phyloP scores from a whole-genome alignment of 2,113 vertebrate genomes.

The Tenebrosternarchus preto region DNA sequence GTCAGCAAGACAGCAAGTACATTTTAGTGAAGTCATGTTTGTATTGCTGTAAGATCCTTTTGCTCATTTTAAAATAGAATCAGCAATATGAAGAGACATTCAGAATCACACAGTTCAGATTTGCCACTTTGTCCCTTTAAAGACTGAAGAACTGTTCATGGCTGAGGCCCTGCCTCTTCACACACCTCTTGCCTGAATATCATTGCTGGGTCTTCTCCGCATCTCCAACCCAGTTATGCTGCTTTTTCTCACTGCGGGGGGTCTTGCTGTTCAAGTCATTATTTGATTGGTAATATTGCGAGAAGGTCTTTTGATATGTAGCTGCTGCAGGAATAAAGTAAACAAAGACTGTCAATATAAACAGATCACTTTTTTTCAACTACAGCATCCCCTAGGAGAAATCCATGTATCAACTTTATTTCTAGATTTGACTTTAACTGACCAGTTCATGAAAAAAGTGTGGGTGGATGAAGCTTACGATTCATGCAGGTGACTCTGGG shows the following conservation, averaged over 20 bases:
- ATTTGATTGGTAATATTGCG: constrained; percentile 76
- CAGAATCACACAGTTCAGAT: constrained; percentile 52
- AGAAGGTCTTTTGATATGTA: constrained; percentile 83
- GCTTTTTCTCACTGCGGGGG: constrained; percentile 72
- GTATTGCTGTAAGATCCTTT: background rate
- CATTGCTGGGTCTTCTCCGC: constrained; percentile 80
- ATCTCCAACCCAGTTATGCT: constrained; percentile 79
- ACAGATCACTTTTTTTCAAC: too few relatives aligned
- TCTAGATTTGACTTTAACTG: background rate
- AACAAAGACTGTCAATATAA: background rate
- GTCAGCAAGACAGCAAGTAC: constrained; percentile 22
- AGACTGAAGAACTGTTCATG: constrained; percentile 46
- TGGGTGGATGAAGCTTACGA: constrained; percentile 79
- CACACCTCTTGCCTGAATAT: constrained; percentile 58
- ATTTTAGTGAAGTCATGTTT: constrained; percentile 44
- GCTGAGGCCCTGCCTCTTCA: background rate
- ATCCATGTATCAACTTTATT: too few relatives aligned
- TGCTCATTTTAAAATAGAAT: background rate
- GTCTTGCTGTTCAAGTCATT: constrained; percentile 74
- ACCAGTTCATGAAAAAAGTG: too few relatives aligned
- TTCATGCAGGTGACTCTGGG: constrained; percentile 91
- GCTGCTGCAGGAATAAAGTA: constrained; percentile 77
- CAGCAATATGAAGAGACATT: constrained; percentile 24
- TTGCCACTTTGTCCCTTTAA: constrained; percentile 53
- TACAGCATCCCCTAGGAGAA: too few relatives aligned